Evolutionary conservation across 2,797 vertebrate species (phyloP), one percentile per base, ranked within the genome.

Genomic region (Psittacula echo): DNA sequence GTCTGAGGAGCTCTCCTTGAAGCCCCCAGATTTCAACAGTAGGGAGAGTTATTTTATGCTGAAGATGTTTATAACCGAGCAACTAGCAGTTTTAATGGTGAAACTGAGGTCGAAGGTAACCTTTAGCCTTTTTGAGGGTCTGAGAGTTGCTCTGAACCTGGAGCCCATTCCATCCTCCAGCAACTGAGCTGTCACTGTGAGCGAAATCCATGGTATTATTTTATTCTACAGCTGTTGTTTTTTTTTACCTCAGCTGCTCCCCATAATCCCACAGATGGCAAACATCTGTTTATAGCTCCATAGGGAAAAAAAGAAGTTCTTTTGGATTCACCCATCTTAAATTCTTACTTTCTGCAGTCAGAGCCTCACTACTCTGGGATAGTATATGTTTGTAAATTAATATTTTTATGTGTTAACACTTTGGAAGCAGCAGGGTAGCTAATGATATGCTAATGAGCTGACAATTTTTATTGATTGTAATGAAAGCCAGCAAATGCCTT

Each of bases 401-500:
- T 98, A 98, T 97, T 98, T 97, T 92, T 97, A 66, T 5, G 5
- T 86, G 32, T 97, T 97, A 97, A 97, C 91, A 90, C 87, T 97
- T 96, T 93, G 96, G 94, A 95, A 98, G 95, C 97, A 97, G 97
- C 97, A 96, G 97, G 97, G 50, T 95, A 96, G 96, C 94, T 98
- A 97, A 98, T 98, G 96, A 96, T 96, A 98, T 97, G 97, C 95
- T 98, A 98, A 98, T 97, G 95, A 98, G 75, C 95, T 97, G 97
- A 95, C 96, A 97, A 92, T 89, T 97, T 98, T 98, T 98, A 98
- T 97, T 97, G 97, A 98, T 97, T 83, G 26, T 97, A 97, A 98
- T 97, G 97, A 93, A 97, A 97, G 94, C 68, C 1, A 90, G 97
- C 97, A 98, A 97, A 96, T 97, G 96, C 94, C 93, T 98, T 96